Evolutionary conservation across 1,140 invertebrate species (phyloP), one percentile per base, ranked within the genome.

Genomic region (Battus philenor): DNA sequence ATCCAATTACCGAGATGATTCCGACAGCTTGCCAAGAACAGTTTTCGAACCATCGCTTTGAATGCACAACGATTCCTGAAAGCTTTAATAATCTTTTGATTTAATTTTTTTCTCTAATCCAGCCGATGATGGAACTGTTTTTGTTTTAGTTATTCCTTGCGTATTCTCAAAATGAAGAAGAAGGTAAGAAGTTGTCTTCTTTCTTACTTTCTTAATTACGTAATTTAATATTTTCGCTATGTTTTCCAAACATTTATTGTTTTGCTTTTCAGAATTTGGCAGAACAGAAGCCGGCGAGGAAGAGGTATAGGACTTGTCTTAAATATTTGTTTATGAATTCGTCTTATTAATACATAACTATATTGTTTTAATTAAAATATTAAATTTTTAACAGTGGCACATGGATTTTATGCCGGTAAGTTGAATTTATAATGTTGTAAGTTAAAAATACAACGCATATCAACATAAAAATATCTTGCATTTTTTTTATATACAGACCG

Each of bases 361-460:
- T n/a, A n/a, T 4, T 22, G 30, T 29, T n/a, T 22, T 38, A 26
- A 3, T 33, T 12, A 22, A 24, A 29, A 22, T 27, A 34, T 10
- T 44, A 18, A 27, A 50, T 31, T 8, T 17, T 51, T 34, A 39
- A 43, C 64, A 83, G 75, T 83, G 79, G 79, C 79, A 83, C 54
- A 83, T 83, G 79, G 79, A 83, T 51, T 83, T 83, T 44, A 81
- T 83, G 75, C 79, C 79, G 39, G 79, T 81, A 64, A 76, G 73
- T 72, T 15, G 7, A 31, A 20, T 18, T n/a, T 27, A 17, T 6
- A 11, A 33, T 4, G 29, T n/a, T n/a, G n/a, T n/a, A n/a, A n/a
- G n/a, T n/a, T n/a, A n/a, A n/a, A n/a, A n/a, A n/a, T n/a, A n/a
- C n/a, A n/a, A n/a, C n/a, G n/a, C n/a, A n/a, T n/a, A n/a, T n/a